A percentile compares a stretch with the other conserved stretches of the same genome.
Conservation (phyloP, 2,797 vertebrate genomes). For the Naso thynnoides region DNA sequence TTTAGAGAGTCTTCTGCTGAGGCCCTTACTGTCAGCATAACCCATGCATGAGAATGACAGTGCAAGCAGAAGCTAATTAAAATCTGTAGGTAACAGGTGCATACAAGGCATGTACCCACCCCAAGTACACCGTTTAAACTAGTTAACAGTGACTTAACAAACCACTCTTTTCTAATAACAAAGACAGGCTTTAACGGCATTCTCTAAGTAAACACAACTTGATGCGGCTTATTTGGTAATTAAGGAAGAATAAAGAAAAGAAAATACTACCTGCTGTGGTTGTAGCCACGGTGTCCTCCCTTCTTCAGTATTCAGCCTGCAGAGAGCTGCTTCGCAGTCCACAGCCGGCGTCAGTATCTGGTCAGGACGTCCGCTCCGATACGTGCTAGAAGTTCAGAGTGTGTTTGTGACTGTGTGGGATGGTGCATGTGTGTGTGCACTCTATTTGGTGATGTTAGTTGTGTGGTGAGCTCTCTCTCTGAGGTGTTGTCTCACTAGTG, state of each 20-base stretch:
- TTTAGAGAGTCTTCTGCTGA: neutral
- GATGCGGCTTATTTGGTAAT: slow-evolving; percentile 4
- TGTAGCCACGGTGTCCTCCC: slow-evolving; percentile 19
- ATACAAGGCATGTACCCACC: neutral
- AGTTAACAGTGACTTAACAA: neutral
- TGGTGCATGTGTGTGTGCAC: slow-evolving; percentile 51
- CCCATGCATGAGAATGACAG: neutral
- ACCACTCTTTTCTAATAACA: slow-evolving; percentile 3
- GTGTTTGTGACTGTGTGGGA: slow-evolving; percentile 53
- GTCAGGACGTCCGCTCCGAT: slow-evolving; percentile 20
- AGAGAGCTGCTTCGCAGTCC: slow-evolving; percentile 26
- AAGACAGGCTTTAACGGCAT: neutral
- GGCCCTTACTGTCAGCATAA: neutral
- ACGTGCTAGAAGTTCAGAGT: slow-evolving; percentile 25
- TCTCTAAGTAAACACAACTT: neutral
- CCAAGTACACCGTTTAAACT: slow-evolving; percentile 4
- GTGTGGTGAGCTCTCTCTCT: slow-evolving; percentile 84
- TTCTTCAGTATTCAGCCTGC: neutral
- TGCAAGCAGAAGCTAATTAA: slow-evolving; percentile 4
- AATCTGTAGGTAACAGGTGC: slow-evolving; percentile 65
- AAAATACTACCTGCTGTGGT: slow-evolving; percentile 62
- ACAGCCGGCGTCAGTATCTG: slow-evolving; percentile 21
- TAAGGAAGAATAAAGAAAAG: neutral
- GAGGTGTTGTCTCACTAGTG: slow-evolving; percentile 87
- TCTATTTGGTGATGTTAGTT: slow-evolving; percentile 64